Conservation (phyloP, 2,113 vertebrate species). For the Zingel zingel region DNA sequence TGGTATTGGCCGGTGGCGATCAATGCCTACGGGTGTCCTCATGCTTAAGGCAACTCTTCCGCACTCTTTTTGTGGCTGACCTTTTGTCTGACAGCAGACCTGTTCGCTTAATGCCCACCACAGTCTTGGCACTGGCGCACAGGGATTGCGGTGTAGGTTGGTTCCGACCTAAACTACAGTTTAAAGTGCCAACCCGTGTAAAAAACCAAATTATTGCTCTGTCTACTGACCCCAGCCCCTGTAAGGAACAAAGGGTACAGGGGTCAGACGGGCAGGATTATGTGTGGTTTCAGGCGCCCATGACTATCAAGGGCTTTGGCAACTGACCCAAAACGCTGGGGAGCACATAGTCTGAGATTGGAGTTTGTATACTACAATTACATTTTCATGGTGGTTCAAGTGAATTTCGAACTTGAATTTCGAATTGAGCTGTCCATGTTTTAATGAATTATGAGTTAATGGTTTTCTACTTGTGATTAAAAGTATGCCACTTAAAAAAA, state of each 20-base stretch:
- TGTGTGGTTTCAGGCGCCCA: slow-evolving; percentile 95
- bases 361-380: not conserved
- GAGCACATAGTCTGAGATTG: not conserved
- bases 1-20: slow-evolving; percentile 81
- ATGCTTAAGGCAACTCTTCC: slow-evolving; percentile 92
- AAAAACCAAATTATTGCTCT: slow-evolving; percentile 88
- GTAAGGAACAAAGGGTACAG: slow-evolving; percentile 11
- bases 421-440: slow-evolving; percentile 44
- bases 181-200: slow-evolving; percentile 88
- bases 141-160: slow-evolving; percentile 91
- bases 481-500: slow-evolving; percentile 11
- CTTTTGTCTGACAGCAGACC: slow-evolving; percentile 90
- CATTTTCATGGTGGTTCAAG: slow-evolving; percentile 45
- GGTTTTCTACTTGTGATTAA: slow-evolving; percentile 5
- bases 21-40: slow-evolving; percentile 84
- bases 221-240: slow-evolving; percentile 79
- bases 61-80: slow-evolving; percentile 92
- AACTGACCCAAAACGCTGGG: slow-evolving; percentile 72
- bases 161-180: slow-evolving; percentile 95
- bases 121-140: slow-evolving; percentile 90
- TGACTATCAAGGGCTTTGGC: slow-evolving; percentile 90
- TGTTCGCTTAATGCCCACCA: slow-evolving; percentile 86
- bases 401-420: slow-evolving; percentile 17
- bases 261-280: slow-evolving; percentile 86
- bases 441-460: slow-evolving; percentile 30